Evolutionary conservation across 1,140 invertebrate species (phyloP).

Genomic region (Nasonia longicornis): DNA sequence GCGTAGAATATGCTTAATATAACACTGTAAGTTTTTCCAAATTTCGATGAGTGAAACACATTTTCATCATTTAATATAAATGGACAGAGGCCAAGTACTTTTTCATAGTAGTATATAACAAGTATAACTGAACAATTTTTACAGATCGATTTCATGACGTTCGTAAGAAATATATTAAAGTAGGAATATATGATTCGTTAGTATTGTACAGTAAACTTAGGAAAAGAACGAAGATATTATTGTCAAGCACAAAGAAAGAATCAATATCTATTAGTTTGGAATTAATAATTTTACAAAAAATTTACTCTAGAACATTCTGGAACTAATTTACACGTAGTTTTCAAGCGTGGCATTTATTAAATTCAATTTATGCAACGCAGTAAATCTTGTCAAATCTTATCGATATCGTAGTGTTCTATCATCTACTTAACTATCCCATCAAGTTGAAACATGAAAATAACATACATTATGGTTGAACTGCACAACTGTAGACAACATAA

Average conservation of each 20-base stretch:
- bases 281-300: no score
- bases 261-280: no score
- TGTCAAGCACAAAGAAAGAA: no score
- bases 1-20: neutral
- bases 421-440: neutral
- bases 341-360: no score
- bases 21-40: neutral
- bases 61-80: neutral
- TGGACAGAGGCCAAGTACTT: neutral
- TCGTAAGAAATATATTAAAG: neutral
- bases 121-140: neutral
- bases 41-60: neutral
- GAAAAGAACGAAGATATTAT: no score
- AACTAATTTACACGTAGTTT: no score
- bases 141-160: neutral
- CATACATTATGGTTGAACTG: neutral
- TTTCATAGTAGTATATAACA: neutral
- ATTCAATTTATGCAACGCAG: no score
- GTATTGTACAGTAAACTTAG: no score
- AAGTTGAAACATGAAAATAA: neutral
- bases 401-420: no score
- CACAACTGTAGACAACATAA: neutral
- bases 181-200: no score
- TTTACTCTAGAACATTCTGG: no score
- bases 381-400: no score